phyloP scores from a whole-genome alignment of 2,113 vertebrate species.

The Bothrops jararaca region DNA sequence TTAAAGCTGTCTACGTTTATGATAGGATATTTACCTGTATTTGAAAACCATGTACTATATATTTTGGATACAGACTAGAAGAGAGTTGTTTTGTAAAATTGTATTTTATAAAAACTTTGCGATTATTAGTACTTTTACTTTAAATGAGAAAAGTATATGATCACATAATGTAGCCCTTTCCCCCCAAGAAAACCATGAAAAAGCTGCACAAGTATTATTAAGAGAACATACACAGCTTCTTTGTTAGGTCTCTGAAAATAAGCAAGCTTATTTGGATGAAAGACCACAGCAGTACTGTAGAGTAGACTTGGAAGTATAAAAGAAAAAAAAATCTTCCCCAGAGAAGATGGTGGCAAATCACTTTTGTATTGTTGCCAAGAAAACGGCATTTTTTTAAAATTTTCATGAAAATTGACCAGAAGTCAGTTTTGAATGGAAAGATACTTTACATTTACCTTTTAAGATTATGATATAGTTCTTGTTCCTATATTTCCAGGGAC shows the following conservation, averaged over 20 bases:
- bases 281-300: neutral
- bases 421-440: neutral
- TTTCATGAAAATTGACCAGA: neutral
- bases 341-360: neutral
- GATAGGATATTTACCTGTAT: neutral
- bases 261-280: neutral
- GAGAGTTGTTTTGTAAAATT: neutral
- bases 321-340: neutral
- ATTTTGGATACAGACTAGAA: slow-evolving; percentile 1
- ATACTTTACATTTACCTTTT: neutral
- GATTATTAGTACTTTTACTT: slow-evolving; percentile 9
- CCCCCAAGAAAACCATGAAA: neutral
- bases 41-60: neutral
- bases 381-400: neutral
- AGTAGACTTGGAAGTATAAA: neutral
- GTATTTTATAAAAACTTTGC: neutral
- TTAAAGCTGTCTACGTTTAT: neutral
- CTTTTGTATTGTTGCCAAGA: neutral
- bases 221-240: neutral
- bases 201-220: neutral
- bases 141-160: slow-evolving; percentile 15
- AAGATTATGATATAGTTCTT: neutral
- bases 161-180: neutral
- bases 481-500: neutral
- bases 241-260: neutral